Conservation (phyloP, 2,113 vertebrate genomes). For the Trematocara stigmaticum region DNA sequence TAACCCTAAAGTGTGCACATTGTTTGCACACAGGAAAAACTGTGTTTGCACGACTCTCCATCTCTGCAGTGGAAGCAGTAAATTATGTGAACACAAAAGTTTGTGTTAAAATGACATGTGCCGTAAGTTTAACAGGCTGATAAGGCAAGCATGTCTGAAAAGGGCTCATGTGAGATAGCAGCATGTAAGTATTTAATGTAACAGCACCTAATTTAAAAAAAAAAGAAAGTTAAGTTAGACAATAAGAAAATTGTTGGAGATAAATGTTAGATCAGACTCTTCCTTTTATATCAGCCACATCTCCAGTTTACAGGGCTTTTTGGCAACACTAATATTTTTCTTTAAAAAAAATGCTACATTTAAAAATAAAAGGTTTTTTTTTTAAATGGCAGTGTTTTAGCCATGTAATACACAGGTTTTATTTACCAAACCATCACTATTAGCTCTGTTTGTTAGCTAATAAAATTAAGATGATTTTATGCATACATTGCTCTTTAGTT, state of each 20-base stretch:
- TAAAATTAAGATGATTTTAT: background rate
- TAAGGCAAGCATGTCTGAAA: background rate
- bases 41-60: background rate
- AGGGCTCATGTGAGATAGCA: constrained; percentile 18
- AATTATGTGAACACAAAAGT: background rate
- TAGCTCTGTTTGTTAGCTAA: background rate
- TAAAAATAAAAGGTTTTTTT: background rate
- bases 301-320: background rate
- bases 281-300: background rate
- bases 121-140: background rate
- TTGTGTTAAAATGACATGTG: background rate
- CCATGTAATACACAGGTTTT: background rate
- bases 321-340: background rate
- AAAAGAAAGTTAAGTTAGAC: background rate
- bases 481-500: background rate
- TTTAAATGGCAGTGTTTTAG: background rate
- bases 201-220: background rate
- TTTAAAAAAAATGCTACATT: background rate
- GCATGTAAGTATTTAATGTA: constrained; percentile 23
- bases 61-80: background rate
- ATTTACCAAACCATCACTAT: background rate
- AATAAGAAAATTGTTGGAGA: background rate
- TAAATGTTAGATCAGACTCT: background rate
- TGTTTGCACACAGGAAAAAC: background rate
- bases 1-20: background rate